Conservation (phyloP, 2,888 invertebrate genomes). For the Orthosia cruda region DNA sequence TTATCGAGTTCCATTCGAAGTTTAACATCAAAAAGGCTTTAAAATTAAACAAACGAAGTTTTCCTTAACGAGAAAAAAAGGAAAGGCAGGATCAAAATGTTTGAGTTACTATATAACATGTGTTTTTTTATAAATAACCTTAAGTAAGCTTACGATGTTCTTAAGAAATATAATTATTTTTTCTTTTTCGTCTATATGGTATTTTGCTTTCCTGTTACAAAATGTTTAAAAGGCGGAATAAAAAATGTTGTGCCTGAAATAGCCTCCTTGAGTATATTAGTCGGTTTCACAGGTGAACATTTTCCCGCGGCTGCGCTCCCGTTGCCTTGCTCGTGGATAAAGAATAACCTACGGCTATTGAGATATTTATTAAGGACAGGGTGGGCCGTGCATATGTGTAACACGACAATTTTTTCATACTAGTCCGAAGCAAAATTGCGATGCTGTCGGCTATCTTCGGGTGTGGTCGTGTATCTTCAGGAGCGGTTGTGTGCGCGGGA, state of each 20-base stretch:
- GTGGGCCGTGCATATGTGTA: too few relatives aligned
- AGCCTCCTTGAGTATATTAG: neutral
- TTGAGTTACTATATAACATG: slow-evolving; percentile 9
- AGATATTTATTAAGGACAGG: too few relatives aligned
- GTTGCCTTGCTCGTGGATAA: too few relatives aligned
- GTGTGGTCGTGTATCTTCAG: too few relatives aligned
- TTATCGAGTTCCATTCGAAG: slow-evolving; percentile 77
- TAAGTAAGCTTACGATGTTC: neutral
- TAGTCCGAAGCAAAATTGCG: too few relatives aligned
- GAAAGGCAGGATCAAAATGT: slow-evolving; percentile 14
- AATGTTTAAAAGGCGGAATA: neutral
- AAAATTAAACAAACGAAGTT: slow-evolving; percentile 54
- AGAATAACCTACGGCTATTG: too few relatives aligned
- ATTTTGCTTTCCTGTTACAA: neutral
- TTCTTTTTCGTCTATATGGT: neutral
- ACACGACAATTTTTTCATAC: too few relatives aligned
- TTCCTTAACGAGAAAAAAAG: slow-evolving; percentile 29
- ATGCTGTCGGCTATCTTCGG: too few relatives aligned
- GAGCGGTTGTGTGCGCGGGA: too few relatives aligned
- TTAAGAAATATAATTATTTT: slow-evolving; percentile 3
- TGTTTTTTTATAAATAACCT: slow-evolving; percentile 6
- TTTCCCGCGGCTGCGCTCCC: too few relatives aligned
- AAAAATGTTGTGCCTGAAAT: neutral
- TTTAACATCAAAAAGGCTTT: slow-evolving; percentile 73
- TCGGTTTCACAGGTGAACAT: too few relatives aligned